Evolutionary conservation across 2,113 vertebrate genomes (phyloP).

Genomic region (Stigmatopora nigra): DNA sequence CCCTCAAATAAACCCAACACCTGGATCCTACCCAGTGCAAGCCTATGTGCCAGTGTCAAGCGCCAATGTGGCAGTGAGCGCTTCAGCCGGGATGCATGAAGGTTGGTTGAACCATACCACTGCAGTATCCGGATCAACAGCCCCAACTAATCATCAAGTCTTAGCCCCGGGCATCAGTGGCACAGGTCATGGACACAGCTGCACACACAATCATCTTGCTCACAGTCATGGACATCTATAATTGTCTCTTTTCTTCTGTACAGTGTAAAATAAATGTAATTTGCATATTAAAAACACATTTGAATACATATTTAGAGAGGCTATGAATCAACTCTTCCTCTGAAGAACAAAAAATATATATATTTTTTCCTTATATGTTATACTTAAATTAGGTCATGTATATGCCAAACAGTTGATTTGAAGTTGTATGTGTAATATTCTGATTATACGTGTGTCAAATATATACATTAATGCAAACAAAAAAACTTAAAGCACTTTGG

Average conservation of each 20-base stretch:
- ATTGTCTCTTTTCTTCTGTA: not conserved
- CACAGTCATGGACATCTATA: conserved; percentile 16
- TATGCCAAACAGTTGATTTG: not conserved
- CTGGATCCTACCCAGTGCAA: conserved; percentile 63
- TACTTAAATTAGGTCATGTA: no score
- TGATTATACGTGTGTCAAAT: not conserved
- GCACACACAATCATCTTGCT: conserved; percentile 19
- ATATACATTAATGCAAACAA: not conserved
- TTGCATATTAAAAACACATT: no score
- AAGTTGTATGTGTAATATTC: not conserved
- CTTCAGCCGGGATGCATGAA: conserved; percentile 19
- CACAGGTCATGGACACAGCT: conserved; percentile 28
- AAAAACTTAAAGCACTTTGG: conserved; percentile 1
- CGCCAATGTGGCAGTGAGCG: conserved; percentile 2
- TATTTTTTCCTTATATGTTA: no score
- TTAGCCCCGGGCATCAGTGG: conserved; percentile 6
- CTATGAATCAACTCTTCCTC: no score
- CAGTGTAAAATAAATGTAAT: no score
- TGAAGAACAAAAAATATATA: no score
- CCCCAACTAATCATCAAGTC: conserved; percentile 5
- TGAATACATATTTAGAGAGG: no score
- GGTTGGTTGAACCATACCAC: conserved; percentile 36
- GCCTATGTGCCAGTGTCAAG: conserved; percentile 46
- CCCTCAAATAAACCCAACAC: conserved; percentile 52
- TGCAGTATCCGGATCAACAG: not conserved